These are phyloP conservation scores for Octodonta nipae DNA, from an alignment of 2,888 invertebrate genomes.

Conservation along the genomic window DNA sequence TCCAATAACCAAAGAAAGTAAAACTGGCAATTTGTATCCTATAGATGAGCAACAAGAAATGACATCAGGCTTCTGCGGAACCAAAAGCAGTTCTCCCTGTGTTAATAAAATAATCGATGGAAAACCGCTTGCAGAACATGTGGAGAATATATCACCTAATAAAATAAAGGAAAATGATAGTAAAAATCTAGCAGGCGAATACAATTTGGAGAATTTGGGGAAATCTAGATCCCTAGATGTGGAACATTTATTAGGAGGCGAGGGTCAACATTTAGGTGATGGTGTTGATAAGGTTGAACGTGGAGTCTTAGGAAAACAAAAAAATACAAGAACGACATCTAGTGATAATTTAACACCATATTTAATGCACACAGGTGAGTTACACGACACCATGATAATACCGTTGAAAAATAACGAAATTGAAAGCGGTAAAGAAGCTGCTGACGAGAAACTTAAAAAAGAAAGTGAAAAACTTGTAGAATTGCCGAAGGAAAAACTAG, in stretches of 20 bases:
- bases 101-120: no score
- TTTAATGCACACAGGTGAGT: constrained; percentile 34
- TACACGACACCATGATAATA: constrained; percentile 36
- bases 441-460: not conserved
- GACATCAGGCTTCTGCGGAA: not conserved
- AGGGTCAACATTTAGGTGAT: not conserved
- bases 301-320: no score
- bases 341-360: constrained; percentile 3
- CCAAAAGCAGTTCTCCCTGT: no score
- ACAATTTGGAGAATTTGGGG: not conserved
- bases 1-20: no score
- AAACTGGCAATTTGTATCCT: not conserved
- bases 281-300: not conserved
- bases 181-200: no score
- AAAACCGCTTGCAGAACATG: no score
- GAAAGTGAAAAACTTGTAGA: not conserved
- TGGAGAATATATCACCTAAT: no score
- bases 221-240: not conserved
- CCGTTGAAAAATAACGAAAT: constrained; percentile 8
- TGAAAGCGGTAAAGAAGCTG: not conserved
- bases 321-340: not conserved
- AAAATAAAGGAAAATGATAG: no score
- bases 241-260: not conserved
- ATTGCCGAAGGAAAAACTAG: not conserved
- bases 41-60: not conserved